phyloP scores from a whole-genome alignment of 2,888 invertebrate genomes.

The Drosophila conformis region DNA sequence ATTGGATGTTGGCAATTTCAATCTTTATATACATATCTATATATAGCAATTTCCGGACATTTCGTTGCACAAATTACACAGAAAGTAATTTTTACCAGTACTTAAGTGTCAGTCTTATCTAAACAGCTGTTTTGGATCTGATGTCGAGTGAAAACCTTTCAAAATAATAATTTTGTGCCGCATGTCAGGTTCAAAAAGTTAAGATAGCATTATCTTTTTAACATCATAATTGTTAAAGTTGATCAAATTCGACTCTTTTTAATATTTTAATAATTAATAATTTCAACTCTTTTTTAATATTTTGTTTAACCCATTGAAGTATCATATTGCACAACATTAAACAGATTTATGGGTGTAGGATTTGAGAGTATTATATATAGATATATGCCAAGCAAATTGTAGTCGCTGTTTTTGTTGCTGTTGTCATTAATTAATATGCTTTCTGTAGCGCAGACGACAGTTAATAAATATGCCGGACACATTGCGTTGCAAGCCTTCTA shows the following conservation, averaged over 20 bases:
- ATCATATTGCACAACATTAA: background rate
- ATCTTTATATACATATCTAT: background rate
- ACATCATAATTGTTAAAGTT: background rate
- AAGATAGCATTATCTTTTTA: background rate
- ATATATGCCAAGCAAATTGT: background rate
- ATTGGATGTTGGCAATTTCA: background rate
- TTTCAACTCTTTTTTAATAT: background rate
- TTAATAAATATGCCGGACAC: slow-evolving; percentile 35
- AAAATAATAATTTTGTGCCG: slow-evolving; percentile 15
- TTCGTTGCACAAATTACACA: background rate
- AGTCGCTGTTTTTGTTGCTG: background rate
- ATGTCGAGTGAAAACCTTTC: background rate
- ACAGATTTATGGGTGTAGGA: background rate
- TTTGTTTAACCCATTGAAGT: background rate
- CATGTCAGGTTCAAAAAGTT: slow-evolving; percentile 8
- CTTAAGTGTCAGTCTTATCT: slow-evolving; percentile 23
- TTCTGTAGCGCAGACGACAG: background rate
- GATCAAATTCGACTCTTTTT: background rate
- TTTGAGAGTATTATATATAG: background rate
- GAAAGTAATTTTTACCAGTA: background rate
- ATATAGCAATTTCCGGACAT: background rate
- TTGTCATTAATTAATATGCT: slow-evolving; percentile 14
- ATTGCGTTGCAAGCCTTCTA: slow-evolving; percentile 36
- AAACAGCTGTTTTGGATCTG: background rate
- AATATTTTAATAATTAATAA: no score